A percentile compares a stretch with the other conserved stretches of the same genome.
phyloP scores from a whole-genome alignment of 2,797 vertebrate species.

The Okamejei kenojei region DNA sequence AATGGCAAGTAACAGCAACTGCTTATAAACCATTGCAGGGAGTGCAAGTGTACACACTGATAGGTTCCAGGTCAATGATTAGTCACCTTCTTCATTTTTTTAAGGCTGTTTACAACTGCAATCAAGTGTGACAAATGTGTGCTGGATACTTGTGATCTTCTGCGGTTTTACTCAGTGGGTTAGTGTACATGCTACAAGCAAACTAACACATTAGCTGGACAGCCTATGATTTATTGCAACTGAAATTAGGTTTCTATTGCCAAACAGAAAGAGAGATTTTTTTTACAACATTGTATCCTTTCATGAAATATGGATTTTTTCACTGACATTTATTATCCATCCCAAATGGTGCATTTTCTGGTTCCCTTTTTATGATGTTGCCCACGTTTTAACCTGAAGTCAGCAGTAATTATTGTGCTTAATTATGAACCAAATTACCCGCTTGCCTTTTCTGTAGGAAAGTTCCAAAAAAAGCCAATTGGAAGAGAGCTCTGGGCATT shows the following conservation, averaged over 20 bases:
- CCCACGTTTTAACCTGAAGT: background rate
- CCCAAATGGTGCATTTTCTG: background rate
- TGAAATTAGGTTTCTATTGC: background rate
- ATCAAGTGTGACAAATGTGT: background rate
- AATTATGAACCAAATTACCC: background rate
- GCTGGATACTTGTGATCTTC: background rate
- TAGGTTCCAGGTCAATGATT: background rate
- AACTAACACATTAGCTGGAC: background rate
- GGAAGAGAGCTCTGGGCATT: background rate
- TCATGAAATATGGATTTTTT: too few species aligned
- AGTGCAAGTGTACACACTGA: background rate
- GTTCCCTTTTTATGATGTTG: background rate
- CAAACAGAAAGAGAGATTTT: background rate
- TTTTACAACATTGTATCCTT: too few species aligned
- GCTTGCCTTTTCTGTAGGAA: background rate
- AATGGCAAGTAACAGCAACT: background rate
- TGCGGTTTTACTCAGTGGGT: background rate
- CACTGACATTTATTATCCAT: too few species aligned
- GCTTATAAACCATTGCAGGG: background rate
- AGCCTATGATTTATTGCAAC: background rate
- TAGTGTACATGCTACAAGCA: background rate
- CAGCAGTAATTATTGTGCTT: background rate
- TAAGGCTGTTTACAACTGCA: constrained; percentile 13
- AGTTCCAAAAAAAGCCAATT: background rate
- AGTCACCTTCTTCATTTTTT: background rate